Evolutionary conservation across 2,113 vertebrate genomes (phyloP), one percentile per base, ranked within the genome.

Genomic region (Cinclus mexicanus): DNA sequence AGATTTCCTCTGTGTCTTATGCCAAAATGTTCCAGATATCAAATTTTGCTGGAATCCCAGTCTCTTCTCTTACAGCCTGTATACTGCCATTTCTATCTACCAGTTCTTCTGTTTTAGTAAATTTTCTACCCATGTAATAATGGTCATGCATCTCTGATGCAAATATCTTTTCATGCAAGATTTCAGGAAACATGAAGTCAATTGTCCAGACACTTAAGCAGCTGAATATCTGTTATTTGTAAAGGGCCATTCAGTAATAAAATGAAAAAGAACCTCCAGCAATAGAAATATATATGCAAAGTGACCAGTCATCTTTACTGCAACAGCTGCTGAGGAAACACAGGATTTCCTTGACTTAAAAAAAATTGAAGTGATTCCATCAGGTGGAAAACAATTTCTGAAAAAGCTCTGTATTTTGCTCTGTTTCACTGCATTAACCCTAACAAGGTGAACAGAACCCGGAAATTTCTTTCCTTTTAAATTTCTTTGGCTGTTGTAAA

Each of bases 251-350:
- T 89, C 28, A 81, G 28, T 31, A 71, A 90, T 61, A 83, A 78
- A 91, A 61, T 55, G 19, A 63, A 94, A 90, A 90, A 49, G 70
- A 93, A 87, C n/a, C 24, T 79, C 65, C 41, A 85, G 63, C 55
- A 86, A 70, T 47, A 93, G 60, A 90, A 94, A 91, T 71, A 63
- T 10, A 81, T 59, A 87, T 83, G 65, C 76, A 95, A 96, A 95
- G 80, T 44, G 37, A 75, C 69, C 33, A 31, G 52, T 74, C 79
- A 53, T 90, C 72, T 94, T 90, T 91, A 88, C 35, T 90, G 88
- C 69, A 95, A 49, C 88, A 94, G 83, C 76, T 95, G 88, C 64
- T 89, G 83, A 93, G 72, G 92, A 96, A 95, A 92, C 60, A 90
- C 59, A 71, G 92, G 88, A 96, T 86, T 97, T 87, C 63, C 86